Percentiles rank a stretch among this genome's conserved stretches.
Evolutionary conservation across 2,797 vertebrate species (phyloP).

Genomic region (Microctenopoma stevenorrisi): DNA sequence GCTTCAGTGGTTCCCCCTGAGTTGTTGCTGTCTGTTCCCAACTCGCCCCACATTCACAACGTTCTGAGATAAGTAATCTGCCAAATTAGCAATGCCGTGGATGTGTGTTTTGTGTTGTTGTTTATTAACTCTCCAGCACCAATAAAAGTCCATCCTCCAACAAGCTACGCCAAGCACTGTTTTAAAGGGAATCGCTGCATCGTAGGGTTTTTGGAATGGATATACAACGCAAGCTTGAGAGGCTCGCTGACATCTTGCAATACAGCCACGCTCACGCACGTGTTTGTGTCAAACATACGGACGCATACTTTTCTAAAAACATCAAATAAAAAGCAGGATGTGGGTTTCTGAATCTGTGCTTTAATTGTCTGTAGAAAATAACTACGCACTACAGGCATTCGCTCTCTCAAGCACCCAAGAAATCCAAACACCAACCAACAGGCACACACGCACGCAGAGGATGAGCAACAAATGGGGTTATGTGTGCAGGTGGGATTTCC

Average conservation of each 20-base stretch:
- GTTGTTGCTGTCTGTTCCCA: conserved; percentile 67
- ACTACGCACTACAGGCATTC: conserved; percentile 35
- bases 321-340: conserved; percentile 19
- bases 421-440: conserved; percentile 20
- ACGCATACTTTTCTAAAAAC: conserved; percentile 51
- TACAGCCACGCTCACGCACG: conserved; percentile 21
- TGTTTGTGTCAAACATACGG: conserved; percentile 9
- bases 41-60: conserved; percentile 13
- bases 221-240: conserved; percentile 50
- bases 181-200: conserved; percentile 81
- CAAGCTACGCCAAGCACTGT: conserved; percentile 49
- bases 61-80: conserved; percentile 14
- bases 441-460: conserved; percentile 5
- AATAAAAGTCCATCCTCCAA: conserved; percentile 30
- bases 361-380: conserved; percentile 70
- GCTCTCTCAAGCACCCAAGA: conserved; percentile 23
- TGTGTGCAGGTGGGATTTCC: conserved; percentile 67
- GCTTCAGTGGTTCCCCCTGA: conserved; percentile 81
- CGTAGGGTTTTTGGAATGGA: conserved; percentile 57
- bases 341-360: conserved; percentile 66
- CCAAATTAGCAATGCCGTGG: not conserved
- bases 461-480: conserved; percentile 25
- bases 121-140: conserved; percentile 27
- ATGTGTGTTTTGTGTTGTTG: not conserved
- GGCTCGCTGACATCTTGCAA: conserved; percentile 73